These are phyloP conservation scores for Lasioglossum marginatum DNA, from an alignment of 2,888 invertebrate genomes.

Conservation along the genomic window DNA sequence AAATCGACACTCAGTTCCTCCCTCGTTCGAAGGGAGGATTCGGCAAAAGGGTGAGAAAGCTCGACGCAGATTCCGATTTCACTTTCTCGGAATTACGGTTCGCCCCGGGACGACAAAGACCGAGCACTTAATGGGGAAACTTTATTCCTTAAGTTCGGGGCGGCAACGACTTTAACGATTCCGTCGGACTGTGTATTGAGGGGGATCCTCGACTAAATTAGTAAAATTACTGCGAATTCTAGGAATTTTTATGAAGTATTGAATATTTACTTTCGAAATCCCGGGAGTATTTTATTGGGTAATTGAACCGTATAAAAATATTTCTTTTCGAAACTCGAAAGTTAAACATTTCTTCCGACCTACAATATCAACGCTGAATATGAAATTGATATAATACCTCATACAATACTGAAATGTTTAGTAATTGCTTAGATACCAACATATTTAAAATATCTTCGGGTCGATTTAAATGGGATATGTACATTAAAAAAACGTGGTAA, in stretches of 20 bases:
- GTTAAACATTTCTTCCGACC: too few relatives aligned
- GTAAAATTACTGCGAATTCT: constrained; percentile 2
- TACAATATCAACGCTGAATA: too few relatives aligned
- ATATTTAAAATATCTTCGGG: too few relatives aligned
- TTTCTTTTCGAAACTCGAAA: too few relatives aligned
- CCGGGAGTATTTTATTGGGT: too few relatives aligned
- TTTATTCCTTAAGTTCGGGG: background rate
- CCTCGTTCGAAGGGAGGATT: background rate
- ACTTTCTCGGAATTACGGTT: background rate
- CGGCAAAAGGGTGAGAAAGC: background rate
- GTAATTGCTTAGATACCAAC: too few relatives aligned
- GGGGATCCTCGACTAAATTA: too few relatives aligned
- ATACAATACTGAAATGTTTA: too few relatives aligned
- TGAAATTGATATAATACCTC: too few relatives aligned
- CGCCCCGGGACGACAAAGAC: background rate
- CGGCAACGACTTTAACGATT: background rate
- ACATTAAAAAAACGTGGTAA: too few relatives aligned
- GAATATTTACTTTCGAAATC: background rate
- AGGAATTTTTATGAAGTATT: background rate
- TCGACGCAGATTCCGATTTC: constrained; percentile 1
- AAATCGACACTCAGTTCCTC: background rate
- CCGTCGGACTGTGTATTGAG: background rate
- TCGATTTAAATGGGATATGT: too few relatives aligned
- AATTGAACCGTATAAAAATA: too few relatives aligned
- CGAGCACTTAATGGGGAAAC: constrained; percentile 21